These are phyloP conservation scores for Phaonia tiefii DNA, from an alignment of 2,888 invertebrate species.

Conservation along the genomic window DNA sequence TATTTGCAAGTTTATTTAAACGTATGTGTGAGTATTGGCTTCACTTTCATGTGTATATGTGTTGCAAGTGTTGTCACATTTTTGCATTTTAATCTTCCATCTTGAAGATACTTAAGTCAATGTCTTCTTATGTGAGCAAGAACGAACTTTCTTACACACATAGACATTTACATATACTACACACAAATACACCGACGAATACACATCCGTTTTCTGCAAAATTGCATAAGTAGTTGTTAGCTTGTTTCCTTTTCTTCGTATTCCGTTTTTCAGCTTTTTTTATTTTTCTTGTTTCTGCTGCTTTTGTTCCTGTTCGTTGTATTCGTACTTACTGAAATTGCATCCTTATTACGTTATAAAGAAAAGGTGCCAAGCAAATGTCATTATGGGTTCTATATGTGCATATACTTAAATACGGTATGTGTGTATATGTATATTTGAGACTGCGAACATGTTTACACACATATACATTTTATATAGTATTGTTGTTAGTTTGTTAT, in stretches of 20 bases:
- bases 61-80: constrained; percentile 18
- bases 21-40: not conserved
- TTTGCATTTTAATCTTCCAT: constrained; percentile 40
- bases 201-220: constrained; percentile 7
- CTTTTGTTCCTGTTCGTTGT: no score
- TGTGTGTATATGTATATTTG: no score
- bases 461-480: no score
- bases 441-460: no score
- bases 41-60: not conserved
- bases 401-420: not conserved
- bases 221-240: constrained; percentile 20
- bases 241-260: not conserved
- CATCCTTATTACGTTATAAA: constrained; percentile 29
- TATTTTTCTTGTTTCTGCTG: not conserved
- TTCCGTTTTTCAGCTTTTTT: not conserved
- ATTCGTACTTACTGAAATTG: not conserved
- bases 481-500: no score
- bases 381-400: constrained; percentile 17
- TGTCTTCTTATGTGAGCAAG: constrained; percentile 11
- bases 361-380: constrained; percentile 31
- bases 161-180: constrained; percentile 2
- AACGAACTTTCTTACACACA: not conserved
- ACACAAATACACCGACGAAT: not conserved
- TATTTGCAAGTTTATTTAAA: not conserved
- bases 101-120: constrained; percentile 25